These are phyloP conservation scores for Sylvicapra grimmia DNA, from an alignment of 2,113 vertebrate species.

Conservation along the genomic window DNA sequence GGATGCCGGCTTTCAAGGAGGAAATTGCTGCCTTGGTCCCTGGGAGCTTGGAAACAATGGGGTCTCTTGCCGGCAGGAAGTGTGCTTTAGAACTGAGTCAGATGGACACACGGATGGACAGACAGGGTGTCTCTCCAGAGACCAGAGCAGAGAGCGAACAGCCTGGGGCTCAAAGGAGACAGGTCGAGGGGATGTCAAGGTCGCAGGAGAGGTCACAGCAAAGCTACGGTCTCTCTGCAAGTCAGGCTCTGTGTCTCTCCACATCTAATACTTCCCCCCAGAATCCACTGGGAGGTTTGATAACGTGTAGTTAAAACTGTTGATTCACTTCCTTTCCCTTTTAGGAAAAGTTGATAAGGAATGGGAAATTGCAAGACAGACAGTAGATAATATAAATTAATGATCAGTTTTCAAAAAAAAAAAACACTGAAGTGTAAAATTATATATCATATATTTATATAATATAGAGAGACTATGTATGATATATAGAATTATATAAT, in stretches of 20 bases:
- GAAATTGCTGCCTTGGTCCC: neutral
- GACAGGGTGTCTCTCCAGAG: too few relatives aligned
- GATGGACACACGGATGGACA: accelerated
- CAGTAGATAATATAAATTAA: neutral
- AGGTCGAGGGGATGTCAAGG: neutral
- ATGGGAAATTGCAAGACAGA: neutral
- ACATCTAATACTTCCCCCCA: too few relatives aligned
- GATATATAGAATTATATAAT: neutral
- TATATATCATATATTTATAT: too few relatives aligned
- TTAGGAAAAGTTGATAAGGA: neutral
- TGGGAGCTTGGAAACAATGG: neutral
- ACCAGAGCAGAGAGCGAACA: neutral
- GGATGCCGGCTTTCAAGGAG: neutral
- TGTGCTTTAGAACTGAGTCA: neutral
- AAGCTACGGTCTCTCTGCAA: accelerated
- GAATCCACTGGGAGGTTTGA: accelerated
- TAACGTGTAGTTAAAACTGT: neutral
- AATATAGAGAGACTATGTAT: neutral
- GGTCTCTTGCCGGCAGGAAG: neutral
- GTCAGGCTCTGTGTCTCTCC: neutral
- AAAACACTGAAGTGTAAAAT: neutral
- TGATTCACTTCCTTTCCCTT: neutral
- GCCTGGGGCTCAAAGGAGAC: neutral
- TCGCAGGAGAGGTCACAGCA: neutral
- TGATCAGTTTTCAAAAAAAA: neutral